Base-by-base conservation (phyloP, 2,797 vertebrate genomes). In the Crenuchus spilurus region DNA sequence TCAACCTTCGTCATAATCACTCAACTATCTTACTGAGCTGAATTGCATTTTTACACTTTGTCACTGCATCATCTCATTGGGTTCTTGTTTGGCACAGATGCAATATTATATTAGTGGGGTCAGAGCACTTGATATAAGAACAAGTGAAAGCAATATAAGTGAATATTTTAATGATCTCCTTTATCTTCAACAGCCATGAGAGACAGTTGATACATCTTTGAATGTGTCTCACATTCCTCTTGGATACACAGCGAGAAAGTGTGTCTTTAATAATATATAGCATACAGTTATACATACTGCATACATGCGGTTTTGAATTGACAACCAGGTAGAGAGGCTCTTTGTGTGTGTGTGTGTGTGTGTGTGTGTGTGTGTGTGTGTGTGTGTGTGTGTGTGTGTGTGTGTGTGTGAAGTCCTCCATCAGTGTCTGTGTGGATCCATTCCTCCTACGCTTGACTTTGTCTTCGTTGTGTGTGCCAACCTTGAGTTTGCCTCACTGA, bases 401-500 rank as follows among this genome's bases (percentile, higher is more conserved):
- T 46, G 22, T 33, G 10, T 72, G 30, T 31, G 28, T 13, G 22
- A 22, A 42, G 46, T 18, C 16, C 33, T 61, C 46, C 24, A 48
- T 44, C 37, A 46, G 26, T 46, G 41, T 30, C 41, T 44, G 26
- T 55, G 63, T 24, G 48, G 13, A 28, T 48, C 37, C 1, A 18
- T 22, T 39, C 28, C 57, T 46, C 48, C 64, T 48, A 49, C 33
- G n/a, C 70, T 46, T 73, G 66, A 66, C 73, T 73, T 73, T 39
- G 55, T 48, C 39, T 69, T 35, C 57, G 51, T 62, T 69, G 65
- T 68, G 46, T 48, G 57, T 8, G 22, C 26, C 51, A 64, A 51
- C 66, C 60, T 78, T 78, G 76, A 78, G 71, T 62, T 13, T 64
- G 26, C 26, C 30, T 52, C 57, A 52, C 3, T 3, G 33, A 8